Evolutionary conservation across 2,797 vertebrate genomes (phyloP).

Genomic region (Petrocephalus schoutedeni): DNA sequence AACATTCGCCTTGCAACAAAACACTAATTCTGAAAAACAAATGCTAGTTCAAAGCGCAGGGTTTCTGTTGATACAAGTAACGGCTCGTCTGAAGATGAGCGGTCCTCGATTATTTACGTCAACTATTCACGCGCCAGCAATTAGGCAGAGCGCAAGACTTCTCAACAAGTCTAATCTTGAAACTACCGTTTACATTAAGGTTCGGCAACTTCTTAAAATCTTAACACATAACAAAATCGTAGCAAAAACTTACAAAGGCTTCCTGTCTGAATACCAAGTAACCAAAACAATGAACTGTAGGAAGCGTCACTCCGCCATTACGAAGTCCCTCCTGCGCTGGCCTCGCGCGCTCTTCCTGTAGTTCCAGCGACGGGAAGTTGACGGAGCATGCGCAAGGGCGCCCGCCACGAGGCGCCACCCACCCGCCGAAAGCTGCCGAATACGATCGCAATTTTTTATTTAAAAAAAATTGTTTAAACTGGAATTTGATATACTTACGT

Average conservation of each 20-base stretch:
- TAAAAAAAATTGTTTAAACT: background rate
- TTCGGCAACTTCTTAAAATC: background rate
- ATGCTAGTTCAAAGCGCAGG: background rate
- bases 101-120: background rate
- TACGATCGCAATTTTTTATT: background rate
- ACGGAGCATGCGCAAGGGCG: background rate
- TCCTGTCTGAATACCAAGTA: background rate
- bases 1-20: background rate
- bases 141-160: background rate
- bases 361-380: background rate
- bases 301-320: background rate
- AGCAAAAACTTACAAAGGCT: background rate
- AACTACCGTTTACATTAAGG: background rate
- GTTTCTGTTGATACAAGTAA: background rate
- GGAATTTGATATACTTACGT: background rate
- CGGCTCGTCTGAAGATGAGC: background rate
- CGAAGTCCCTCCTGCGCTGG: background rate
- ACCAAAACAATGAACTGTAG: background rate
- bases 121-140: background rate
- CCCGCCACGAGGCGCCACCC: background rate
- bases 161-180: background rate
- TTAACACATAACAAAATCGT: background rate
- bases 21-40: background rate
- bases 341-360: background rate
- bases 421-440: background rate